Base-by-base conservation (phyloP, 2,113 vertebrate species). In the Lophura nycthemera region DNA sequence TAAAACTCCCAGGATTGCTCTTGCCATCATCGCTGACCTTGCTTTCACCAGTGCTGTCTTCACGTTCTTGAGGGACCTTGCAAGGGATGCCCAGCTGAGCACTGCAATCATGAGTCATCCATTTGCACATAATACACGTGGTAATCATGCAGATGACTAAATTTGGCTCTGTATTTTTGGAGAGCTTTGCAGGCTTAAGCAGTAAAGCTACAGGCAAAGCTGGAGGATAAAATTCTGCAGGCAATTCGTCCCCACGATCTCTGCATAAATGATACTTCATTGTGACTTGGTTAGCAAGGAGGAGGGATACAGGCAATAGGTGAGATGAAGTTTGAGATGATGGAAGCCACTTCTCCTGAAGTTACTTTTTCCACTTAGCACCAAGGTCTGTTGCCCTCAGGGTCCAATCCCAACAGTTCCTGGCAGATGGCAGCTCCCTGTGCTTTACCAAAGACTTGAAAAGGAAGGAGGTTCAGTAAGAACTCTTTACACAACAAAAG, bases 81-180 rank as follows among this genome's bases (percentile, higher is more conserved):
- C 18, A 6, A 66, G 61, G 57, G 66, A 10, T 63, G 22, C 9
- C 19, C 40, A 6, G 30, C 18, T 5, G 77, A 54, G 61, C 30
- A 1, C 82, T 18, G 42, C n/a, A 2, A 0, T 20, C 22, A 1
- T 59, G 89, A 83, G 25, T 48, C 86, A 83, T 5, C 4, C 13
- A 2, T 22, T 25, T 22, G 72, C 34, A 11, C 3, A 3, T 52
- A 15, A 34, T 18, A 8, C 6, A 0, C 1, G 1, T 2, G 48
- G 29, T 43, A 65, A 13, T 59, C 59, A 5, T 7, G 15, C 29
- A 50, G 74, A 45, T 60, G 79, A 70, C 80, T 83, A 71, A 36
- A 32, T 18, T 17, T 80, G 92, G 65, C 13, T 56, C 6, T 32
- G 77, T 60, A n/a, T 17, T 57, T 72, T 30, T 43, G 63, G 60